Base-by-base conservation (phyloP, 2,113 vertebrate species). In the Tenrec ecaudatus region DNA sequence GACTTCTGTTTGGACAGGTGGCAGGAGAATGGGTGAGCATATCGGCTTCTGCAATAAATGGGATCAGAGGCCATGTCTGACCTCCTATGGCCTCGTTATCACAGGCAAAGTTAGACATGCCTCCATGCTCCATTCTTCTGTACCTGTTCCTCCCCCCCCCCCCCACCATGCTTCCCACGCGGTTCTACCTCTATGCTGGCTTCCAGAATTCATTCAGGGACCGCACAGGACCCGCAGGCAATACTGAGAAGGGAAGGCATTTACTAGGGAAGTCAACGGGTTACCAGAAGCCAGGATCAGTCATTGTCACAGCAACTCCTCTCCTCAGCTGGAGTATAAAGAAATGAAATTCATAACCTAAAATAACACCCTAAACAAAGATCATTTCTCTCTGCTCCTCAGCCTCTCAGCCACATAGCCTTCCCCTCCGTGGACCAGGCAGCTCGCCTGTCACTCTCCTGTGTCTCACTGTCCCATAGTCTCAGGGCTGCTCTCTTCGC, bases 1-100 rank as follows among this genome's bases (percentile, higher is more conserved):
- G 27, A 83, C 73, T 79, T 93, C 10, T 69, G 6, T 86, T 57
- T 84, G n/a, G 40, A 88, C 7, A 64, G 12, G 89, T 95, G 85
- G 9, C 57, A 33, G 86, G 78, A 68, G 80, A 82, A 84, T 62
- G 78, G 8, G 29, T 82, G 68, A 23, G 29, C 25, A 40, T 87
- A 73, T 78, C 6, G 47, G 47, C 47, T 53, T 53, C 47, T 53
- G 47, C 47, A 53, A 53, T 53, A 53, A 53, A 53, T 53, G 47
- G 9, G 47, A 53, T 53, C 6, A 53, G 47, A 53, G 12, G 12
- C 47, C 47, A 53, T 53, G 9, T 53, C 47, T 14, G 47, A 53
- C 12, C 9, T 53, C 47, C 47, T 53, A 53, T 53, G 47, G 47
- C 47, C 47, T 53, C 47, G 47, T 53, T 53, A 53, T 53, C 47